These are phyloP conservation scores for Siphlonurus alternatus DNA, from an alignment of 2,888 invertebrate genomes.

Conservation along the genomic window DNA sequence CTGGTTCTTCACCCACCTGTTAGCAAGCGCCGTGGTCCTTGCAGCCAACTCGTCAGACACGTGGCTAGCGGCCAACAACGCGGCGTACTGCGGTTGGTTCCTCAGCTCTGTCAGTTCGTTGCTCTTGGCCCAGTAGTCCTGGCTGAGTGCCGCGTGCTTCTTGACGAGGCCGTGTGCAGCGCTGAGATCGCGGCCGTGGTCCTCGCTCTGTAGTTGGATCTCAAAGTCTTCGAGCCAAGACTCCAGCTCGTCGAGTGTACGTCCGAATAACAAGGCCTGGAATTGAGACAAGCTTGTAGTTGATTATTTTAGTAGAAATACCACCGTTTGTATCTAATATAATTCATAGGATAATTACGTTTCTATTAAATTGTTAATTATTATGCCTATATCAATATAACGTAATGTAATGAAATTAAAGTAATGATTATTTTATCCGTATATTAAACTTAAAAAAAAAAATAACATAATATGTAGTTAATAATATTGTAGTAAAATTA, in stretches of 20 bases:
- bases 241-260: constrained; percentile 83
- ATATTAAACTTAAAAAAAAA: no score
- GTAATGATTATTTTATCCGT: no score
- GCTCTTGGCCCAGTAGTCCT: constrained; percentile 1
- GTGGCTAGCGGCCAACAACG: background rate
- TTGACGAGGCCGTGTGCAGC: constrained; percentile 61
- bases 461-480: no score
- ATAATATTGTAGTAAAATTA: no score
- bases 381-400: no score
- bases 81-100: constrained; percentile 40
- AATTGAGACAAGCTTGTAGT: no score
- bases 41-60: background rate
- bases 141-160: constrained; percentile 18
- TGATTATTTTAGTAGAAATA: background rate
- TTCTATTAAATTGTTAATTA: background rate
- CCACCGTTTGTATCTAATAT: background rate
- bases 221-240: constrained; percentile 86
- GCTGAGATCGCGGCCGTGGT: constrained; percentile 75
- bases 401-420: no score
- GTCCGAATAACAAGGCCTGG: constrained; percentile 69
- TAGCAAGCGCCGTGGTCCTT: background rate
- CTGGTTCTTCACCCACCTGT: no score
- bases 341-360: background rate
- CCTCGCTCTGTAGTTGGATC: constrained; percentile 51
- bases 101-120: constrained; percentile 31